Conservation (phyloP, 2,797 vertebrate genomes). For the Syndactyla subalaris region DNA sequence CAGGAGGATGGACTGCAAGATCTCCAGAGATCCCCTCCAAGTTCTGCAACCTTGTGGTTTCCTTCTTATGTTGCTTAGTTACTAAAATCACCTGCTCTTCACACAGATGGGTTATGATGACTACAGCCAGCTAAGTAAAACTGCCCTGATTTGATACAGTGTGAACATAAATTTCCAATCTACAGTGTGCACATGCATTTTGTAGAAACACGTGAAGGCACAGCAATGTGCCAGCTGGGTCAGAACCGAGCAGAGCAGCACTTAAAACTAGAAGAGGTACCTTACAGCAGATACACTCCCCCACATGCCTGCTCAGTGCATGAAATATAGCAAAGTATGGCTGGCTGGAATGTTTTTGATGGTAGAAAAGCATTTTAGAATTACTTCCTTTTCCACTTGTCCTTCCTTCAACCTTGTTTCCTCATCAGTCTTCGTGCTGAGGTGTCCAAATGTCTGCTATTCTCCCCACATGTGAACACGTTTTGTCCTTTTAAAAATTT, state of each 20-base stretch:
- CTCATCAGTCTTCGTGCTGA: neutral
- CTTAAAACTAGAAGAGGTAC: neutral
- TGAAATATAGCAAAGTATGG: neutral
- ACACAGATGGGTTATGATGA: neutral
- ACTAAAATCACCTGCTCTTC: neutral
- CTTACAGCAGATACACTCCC: neutral
- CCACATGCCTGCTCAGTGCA: fast-evolving
- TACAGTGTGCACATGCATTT: neutral
- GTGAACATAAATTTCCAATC: neutral
- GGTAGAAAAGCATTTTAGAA: neutral
- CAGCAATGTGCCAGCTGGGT: neutral
- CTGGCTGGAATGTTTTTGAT: neutral
- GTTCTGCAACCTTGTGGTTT: fast-evolving
- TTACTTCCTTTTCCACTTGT: neutral
- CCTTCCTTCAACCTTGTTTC: neutral
- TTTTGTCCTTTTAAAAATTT: neutral
- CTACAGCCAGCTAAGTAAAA: neutral
- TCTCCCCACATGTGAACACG: fast-evolving
- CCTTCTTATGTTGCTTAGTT: neutral
- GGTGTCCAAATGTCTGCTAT: neutral
- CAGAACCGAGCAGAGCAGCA: neutral
- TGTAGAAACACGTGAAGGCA: neutral
- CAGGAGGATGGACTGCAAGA: neutral
- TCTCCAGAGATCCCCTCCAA: neutral
- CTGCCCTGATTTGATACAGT: neutral